phyloP scores from a whole-genome alignment of 2,888 invertebrate genomes.

The Glaucopsyche alexis region DNA sequence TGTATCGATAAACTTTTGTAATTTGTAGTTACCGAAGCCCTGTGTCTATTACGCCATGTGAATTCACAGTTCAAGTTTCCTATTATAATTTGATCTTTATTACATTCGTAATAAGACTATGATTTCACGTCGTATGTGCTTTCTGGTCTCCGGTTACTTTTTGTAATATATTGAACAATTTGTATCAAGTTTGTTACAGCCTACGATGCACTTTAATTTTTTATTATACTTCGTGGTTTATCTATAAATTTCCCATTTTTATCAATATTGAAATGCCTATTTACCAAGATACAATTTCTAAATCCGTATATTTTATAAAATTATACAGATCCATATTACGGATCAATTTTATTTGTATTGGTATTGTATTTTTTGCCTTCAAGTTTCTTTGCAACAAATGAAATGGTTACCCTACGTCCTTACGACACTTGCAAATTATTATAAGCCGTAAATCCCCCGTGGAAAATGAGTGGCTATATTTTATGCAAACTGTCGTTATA shows the following conservation, averaged over 20 bases:
- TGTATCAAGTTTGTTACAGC: slow-evolving; percentile 24
- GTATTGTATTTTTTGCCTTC: background rate
- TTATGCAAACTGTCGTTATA: slow-evolving; percentile 21
- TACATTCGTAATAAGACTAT: background rate
- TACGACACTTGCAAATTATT: slow-evolving; percentile 10
- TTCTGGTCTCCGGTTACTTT: slow-evolving; percentile 17
- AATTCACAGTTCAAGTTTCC: background rate
- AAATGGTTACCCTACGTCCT: background rate
- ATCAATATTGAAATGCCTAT: background rate
- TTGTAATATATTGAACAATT: slow-evolving; percentile 15
- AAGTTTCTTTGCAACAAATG: slow-evolving; percentile 1
- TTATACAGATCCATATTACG: too few species aligned
- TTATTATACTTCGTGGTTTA: background rate
- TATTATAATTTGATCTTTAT: slow-evolving; percentile 14
- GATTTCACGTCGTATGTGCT: background rate
- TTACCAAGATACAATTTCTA: background rate
- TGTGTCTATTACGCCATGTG: slow-evolving; percentile 23
- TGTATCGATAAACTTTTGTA: slow-evolving; percentile 56
- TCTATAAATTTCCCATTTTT: background rate
- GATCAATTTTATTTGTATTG: too few species aligned
- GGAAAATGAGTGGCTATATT: slow-evolving; percentile 14
- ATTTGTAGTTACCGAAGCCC: slow-evolving; percentile 26
- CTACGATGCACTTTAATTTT: slow-evolving; percentile 10
- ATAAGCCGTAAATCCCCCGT: slow-evolving; percentile 16
- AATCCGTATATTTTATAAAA: background rate